These are phyloP conservation scores for Acanthococcus lagerstroemiae DNA, from an alignment of 2,888 invertebrate species.

Conservation along the genomic window DNA sequence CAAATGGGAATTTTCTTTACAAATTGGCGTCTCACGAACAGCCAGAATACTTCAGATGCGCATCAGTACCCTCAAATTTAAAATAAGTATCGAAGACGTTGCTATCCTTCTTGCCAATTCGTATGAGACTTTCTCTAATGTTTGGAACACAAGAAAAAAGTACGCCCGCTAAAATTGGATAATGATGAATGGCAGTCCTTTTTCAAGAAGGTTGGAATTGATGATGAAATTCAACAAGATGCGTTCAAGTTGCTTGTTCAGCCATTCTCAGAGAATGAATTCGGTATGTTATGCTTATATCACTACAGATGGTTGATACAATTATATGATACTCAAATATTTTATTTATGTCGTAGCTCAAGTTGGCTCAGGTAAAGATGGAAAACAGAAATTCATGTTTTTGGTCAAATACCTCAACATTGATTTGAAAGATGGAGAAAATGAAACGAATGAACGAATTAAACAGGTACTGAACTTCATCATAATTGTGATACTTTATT, in stretches of 20 bases:
- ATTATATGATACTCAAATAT: too few relatives aligned
- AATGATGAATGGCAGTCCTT: background rate
- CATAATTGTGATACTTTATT: too few relatives aligned
- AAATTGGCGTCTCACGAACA: background rate
- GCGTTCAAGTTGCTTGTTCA: background rate
- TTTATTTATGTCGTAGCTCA: too few relatives aligned
- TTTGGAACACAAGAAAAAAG: background rate
- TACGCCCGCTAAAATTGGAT: background rate
- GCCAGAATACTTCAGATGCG: background rate
- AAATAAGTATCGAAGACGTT: background rate
- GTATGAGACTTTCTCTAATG: background rate
- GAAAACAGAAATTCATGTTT: too few relatives aligned
- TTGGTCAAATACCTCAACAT: too few relatives aligned
- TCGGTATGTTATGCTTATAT: too few relatives aligned
- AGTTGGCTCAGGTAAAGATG: background rate
- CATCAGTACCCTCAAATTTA: background rate
- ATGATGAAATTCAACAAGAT: background rate
- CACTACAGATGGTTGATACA: too few relatives aligned
- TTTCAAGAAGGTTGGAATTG: background rate
- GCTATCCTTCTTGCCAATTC: background rate
- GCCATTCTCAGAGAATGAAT: background rate
- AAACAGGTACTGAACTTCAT: too few relatives aligned
- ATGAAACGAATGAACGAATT: too few relatives aligned
- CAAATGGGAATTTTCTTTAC: background rate
- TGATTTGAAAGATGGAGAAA: too few relatives aligned